Conservation (phyloP, 2,797 vertebrate species). For the Pagetopsis macropterus region DNA sequence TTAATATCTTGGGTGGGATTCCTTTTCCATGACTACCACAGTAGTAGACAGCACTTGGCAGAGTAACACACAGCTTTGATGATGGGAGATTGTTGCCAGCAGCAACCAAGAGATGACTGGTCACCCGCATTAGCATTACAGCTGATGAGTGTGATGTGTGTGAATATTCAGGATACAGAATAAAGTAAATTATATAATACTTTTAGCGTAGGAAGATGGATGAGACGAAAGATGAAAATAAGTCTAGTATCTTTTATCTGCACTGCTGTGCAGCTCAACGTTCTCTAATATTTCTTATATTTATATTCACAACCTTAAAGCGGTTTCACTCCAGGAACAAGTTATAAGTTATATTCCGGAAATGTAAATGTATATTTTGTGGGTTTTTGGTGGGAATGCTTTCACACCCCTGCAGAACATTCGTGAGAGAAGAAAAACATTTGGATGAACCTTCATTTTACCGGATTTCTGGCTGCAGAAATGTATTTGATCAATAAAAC, state of each 20-base stretch:
- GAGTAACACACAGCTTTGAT: slow-evolving; percentile 39
- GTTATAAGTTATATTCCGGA: too few species aligned
- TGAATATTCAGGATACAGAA: slow-evolving; percentile 8
- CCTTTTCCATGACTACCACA: neutral
- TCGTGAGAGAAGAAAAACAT: too few species aligned
- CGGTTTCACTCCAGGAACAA: too few species aligned
- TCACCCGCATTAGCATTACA: slow-evolving; percentile 44
- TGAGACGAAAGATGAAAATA: slow-evolving; percentile 1
- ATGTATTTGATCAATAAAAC: too few species aligned
- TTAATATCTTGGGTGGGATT: slow-evolving; percentile 2
- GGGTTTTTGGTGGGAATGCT: too few species aligned
- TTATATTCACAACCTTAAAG: slow-evolving; percentile 18
- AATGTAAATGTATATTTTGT: too few species aligned
- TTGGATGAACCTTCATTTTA: too few species aligned
- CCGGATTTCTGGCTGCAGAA: too few species aligned
- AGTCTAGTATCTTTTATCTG: slow-evolving; percentile 21
- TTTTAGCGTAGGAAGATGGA: neutral
- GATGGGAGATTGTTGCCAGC: slow-evolving; percentile 56
- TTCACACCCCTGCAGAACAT: too few species aligned
- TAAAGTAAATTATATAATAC: neutral
- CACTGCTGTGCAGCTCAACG: too few species aligned
- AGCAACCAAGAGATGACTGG: slow-evolving; percentile 59
- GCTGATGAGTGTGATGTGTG: slow-evolving; percentile 32
- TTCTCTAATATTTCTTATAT: slow-evolving; percentile 11
- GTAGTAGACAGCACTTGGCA: slow-evolving; percentile 33